Conservation (phyloP, 2,113 vertebrate genomes). For the Puma concolor region DNA sequence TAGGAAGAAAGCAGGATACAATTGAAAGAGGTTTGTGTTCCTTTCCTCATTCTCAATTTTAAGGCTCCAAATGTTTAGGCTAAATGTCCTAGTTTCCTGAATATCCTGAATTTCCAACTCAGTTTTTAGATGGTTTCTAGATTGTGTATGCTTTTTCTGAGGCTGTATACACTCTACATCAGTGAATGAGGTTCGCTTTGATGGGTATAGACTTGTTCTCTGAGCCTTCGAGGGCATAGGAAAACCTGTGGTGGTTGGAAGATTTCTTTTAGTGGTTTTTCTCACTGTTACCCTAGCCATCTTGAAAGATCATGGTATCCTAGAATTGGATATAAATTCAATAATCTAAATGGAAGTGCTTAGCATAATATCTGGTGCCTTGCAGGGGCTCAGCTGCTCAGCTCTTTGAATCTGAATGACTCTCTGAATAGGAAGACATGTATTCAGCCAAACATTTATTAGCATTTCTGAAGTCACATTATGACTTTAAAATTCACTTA, state of each 20-base stretch:
- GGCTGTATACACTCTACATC: neutral
- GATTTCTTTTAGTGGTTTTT: neutral
- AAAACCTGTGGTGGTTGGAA: neutral
- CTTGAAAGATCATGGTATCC: neutral
- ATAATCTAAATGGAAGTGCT: neutral
- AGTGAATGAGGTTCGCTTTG: neutral
- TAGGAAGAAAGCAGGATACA: neutral
- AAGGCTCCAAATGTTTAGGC: neutral
- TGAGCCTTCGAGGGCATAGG: neutral
- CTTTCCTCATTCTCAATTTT: neutral
- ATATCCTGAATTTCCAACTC: neutral
- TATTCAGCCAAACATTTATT: neutral
- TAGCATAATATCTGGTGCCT: neutral
- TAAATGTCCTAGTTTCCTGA: neutral
- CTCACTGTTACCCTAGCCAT: neutral
- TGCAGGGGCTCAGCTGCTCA: neutral
- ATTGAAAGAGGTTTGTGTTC: neutral
- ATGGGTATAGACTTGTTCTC: neutral
- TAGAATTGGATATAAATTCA: neutral
- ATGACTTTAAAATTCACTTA: neutral
- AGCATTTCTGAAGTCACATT: neutral
- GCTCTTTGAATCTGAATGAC: neutral
- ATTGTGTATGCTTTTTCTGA: neutral
- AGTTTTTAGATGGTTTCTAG: neutral
- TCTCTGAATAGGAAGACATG: neutral